phyloP scores from a whole-genome alignment of 2,888 invertebrate genomes.

The Caenorhabditis sulstoni region DNA sequence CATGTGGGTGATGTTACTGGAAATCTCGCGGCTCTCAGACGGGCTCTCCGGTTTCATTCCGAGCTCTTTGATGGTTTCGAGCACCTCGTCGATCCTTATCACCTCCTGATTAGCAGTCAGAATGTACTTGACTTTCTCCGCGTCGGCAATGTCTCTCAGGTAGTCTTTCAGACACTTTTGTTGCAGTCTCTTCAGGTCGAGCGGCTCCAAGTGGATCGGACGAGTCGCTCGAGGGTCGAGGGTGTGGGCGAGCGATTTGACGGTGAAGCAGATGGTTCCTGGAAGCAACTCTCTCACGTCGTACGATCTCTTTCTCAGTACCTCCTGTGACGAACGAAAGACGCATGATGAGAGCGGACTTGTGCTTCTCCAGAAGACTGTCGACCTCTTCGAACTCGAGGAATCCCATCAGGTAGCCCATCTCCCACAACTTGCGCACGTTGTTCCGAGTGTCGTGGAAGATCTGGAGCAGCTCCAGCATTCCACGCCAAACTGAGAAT shows the following conservation, averaged over 20 bases:
- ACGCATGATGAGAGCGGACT: slow-evolving; percentile 72
- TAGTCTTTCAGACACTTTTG: slow-evolving; percentile 79
- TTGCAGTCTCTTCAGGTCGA: slow-evolving; percentile 79
- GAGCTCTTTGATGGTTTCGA: slow-evolving; percentile 66
- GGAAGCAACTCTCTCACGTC: slow-evolving; percentile 12
- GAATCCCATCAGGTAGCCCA: slow-evolving; percentile 71
- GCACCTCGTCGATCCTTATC: slow-evolving; percentile 73
- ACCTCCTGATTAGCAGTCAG: slow-evolving; percentile 72
- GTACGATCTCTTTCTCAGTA: slow-evolving; percentile 34
- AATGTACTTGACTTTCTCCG: slow-evolving; percentile 79
- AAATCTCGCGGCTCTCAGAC: slow-evolving; percentile 65
- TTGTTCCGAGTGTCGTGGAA: slow-evolving; percentile 77
- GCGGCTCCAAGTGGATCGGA: slow-evolving; percentile 78
- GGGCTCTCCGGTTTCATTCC: slow-evolving; percentile 61
- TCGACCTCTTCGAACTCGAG: slow-evolving; percentile 74
- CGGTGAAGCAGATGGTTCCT: slow-evolving; percentile 75
- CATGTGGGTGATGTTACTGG: slow-evolving; percentile 75
- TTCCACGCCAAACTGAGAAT: slow-evolving; percentile 79
- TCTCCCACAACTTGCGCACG: slow-evolving; percentile 74
- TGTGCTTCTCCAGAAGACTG: slow-evolving; percentile 66
- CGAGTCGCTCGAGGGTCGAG: slow-evolving; percentile 61
- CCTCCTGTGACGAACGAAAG: slow-evolving; percentile 75
- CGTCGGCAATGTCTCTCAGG: slow-evolving; percentile 78
- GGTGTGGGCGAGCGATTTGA: slow-evolving; percentile 75
- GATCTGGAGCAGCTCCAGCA: slow-evolving; percentile 79